Conservation (phyloP, 2,113 vertebrate species). For the Poicephalus meyeri region DNA sequence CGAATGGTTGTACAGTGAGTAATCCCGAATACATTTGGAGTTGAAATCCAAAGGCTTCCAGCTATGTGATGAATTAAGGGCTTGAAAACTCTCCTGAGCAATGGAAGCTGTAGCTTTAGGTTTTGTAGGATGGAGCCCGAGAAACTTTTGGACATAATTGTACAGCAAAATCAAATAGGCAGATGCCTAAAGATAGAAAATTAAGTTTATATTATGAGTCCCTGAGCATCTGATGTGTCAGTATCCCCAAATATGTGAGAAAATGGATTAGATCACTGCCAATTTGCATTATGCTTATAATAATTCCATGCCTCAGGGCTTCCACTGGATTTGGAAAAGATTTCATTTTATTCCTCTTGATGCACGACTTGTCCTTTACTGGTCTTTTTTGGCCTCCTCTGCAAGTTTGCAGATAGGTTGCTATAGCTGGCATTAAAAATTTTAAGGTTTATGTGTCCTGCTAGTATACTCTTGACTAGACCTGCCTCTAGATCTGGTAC, state of each 20-base stretch:
- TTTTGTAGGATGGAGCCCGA: neutral
- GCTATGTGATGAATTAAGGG: neutral
- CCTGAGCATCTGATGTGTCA: conserved; percentile 23
- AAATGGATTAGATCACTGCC: conserved; percentile 32
- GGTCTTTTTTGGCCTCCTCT: neutral
- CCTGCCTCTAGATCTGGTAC: neutral
- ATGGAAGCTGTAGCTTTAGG: neutral
- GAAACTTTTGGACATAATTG: neutral
- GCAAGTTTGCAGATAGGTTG: neutral
- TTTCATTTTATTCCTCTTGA: conserved; percentile 29
- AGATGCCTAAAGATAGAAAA: conserved; percentile 35
- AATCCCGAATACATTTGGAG: conserved; percentile 13
- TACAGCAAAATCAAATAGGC: neutral
- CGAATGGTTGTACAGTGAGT: conserved; percentile 23
- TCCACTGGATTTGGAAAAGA: neutral
- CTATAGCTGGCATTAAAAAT: neutral
- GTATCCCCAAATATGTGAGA: conserved; percentile 25
- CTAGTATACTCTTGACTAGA: neutral
- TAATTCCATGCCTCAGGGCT: conserved; percentile 46
- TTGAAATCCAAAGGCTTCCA: conserved; percentile 3
- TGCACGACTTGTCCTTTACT: neutral
- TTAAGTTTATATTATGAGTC: neutral
- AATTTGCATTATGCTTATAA: conserved; percentile 29
- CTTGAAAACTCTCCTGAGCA: neutral
- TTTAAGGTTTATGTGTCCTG: neutral